These are phyloP conservation scores for Danio tinwini DNA, from an alignment of 2,797 vertebrate species.

Conservation along the genomic window DNA sequence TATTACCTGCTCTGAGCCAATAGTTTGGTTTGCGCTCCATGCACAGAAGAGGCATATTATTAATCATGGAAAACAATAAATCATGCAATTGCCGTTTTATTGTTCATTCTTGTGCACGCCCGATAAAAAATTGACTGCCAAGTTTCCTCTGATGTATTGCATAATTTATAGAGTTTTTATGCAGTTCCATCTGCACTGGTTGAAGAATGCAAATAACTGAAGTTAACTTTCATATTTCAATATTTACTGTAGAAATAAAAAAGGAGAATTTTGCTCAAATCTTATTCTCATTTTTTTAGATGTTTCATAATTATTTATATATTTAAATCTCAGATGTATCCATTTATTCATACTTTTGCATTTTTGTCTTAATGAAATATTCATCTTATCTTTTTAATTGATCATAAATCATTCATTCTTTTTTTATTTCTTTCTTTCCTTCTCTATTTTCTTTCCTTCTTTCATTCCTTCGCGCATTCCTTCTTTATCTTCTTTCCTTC, in stretches of 20 bases:
- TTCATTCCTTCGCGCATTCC: too few relatives aligned
- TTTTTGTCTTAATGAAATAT: too few relatives aligned
- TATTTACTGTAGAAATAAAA: neutral
- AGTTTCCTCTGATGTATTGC: neutral
- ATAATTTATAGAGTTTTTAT: neutral
- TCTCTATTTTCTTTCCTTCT: too few relatives aligned
- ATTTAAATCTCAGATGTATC: too few relatives aligned
- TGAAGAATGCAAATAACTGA: neutral
- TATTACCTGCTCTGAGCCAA: neutral
- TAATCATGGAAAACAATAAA: conserved; percentile 6
- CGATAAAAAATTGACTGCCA: neutral
- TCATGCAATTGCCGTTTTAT: neutral
- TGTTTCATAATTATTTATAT: too few relatives aligned
- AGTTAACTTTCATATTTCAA: neutral
- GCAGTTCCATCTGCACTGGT: neutral
- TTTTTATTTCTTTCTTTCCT: too few relatives aligned
- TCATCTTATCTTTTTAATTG: too few relatives aligned
- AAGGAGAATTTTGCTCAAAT: neutral
- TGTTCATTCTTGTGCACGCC: neutral
- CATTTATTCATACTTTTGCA: too few relatives aligned
- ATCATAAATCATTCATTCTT: too few relatives aligned
- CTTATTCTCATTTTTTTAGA: too few relatives aligned
- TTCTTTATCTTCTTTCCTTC: too few relatives aligned
- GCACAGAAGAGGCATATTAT: neutral
- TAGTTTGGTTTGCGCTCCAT: neutral